Conservation (phyloP, 2,888 invertebrate genomes). For the Cephus spinipes region DNA sequence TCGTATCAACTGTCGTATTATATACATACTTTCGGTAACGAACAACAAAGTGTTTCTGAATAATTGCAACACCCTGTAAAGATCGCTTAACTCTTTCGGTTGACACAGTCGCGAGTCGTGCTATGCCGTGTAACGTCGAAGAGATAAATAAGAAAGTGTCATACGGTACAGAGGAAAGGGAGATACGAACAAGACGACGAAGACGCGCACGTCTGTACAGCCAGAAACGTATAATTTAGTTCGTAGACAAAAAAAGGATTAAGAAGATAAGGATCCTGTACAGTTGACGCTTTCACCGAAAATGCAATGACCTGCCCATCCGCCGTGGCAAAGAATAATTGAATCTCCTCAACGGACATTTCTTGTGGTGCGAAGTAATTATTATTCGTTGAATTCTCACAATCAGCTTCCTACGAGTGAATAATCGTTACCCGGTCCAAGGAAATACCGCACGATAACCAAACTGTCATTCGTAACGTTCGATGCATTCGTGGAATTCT, state of each 20-base stretch:
- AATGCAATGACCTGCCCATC: background rate
- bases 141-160: background rate
- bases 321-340: background rate
- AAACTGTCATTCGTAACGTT: background rate
- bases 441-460: background rate
- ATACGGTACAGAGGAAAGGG: background rate
- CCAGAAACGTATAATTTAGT: background rate
- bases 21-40: background rate
- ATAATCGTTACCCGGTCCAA: background rate
- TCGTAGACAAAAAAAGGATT: background rate
- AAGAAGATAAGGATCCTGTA: background rate
- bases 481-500: background rate
- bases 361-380: background rate
- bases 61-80: background rate
- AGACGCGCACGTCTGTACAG: background rate
- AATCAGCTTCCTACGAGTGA: background rate
- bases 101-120: background rate
- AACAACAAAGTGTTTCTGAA: background rate
- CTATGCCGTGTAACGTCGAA: background rate
- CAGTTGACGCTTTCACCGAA: background rate
- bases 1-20: background rate
- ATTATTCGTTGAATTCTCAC: background rate
- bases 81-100: background rate
- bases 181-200: no score
- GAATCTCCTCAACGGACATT: background rate